Conservation (phyloP, 2,888 invertebrate species). For the Mythimna loreyi region DNA sequence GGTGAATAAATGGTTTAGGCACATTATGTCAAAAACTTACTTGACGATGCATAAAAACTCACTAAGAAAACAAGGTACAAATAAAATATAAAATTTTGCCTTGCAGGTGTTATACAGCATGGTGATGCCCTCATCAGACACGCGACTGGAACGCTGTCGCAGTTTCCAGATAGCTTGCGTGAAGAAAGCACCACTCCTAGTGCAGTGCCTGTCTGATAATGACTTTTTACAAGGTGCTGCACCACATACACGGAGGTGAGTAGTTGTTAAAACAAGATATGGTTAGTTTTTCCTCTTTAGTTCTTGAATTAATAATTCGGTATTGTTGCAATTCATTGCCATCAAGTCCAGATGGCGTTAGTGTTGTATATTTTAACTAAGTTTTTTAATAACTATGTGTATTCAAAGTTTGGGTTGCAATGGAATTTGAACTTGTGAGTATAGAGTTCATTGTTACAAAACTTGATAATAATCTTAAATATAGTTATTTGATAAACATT, state of each 20-base stretch:
- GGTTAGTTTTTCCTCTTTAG: no score
- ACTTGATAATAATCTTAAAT: not conserved
- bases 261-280: not conserved
- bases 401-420: no score
- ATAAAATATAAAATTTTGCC: slow-evolving; percentile 39
- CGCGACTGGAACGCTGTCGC: slow-evolving; percentile 93
- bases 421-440: no score
- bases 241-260: slow-evolving; percentile 86
- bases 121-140: slow-evolving; percentile 97
- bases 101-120: slow-evolving; percentile 95
- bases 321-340: no score
- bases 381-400: no score
- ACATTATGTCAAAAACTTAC: no score
- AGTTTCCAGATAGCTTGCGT: slow-evolving; percentile 92
- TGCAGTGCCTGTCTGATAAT: slow-evolving; percentile 86
- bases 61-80: not conserved
- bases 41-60: not conserved
- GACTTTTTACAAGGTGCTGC: slow-evolving; percentile 88
- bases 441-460: not conserved
- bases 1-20: not conserved
- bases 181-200: slow-evolving; percentile 89
- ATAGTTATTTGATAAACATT: not conserved
- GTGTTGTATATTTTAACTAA: no score
- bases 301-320: no score
- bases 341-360: no score